These are phyloP conservation scores for Formicarius rufipectus DNA, from an alignment of 2,113 vertebrate species.

Conservation along the genomic window DNA sequence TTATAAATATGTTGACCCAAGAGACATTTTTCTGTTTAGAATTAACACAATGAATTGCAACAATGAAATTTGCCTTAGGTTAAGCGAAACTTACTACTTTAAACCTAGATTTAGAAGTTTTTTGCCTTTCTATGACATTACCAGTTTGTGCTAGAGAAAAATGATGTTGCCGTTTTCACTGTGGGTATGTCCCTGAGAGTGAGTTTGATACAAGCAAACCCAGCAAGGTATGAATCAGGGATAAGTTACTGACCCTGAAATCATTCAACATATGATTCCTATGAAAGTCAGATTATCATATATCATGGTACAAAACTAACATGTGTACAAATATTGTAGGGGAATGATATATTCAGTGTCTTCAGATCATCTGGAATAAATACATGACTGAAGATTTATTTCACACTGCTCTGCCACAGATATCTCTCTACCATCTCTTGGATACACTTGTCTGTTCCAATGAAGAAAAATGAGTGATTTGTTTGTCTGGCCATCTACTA, in stretches of 20 bases:
- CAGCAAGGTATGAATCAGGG: neutral
- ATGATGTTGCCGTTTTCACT: neutral
- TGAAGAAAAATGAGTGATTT: neutral
- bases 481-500: neutral
- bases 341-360: neutral
- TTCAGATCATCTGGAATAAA: neutral
- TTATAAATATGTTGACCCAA: neutral
- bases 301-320: neutral
- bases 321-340: neutral
- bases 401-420: neutral
- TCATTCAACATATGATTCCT: neutral
- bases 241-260: neutral
- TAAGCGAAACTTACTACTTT: constrained; percentile 10
- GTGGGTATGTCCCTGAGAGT: neutral
- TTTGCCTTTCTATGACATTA: neutral
- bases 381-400: neutral
- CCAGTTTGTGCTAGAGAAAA: neutral
- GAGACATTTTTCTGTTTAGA: neutral
- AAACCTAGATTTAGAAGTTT: neutral
- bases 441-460: neutral
- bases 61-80: neutral
- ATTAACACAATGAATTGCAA: neutral
- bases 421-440: neutral
- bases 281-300: neutral
- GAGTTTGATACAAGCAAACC: neutral